Conservation (phyloP, 2,888 invertebrate species). For the Xylophagus ater region DNA sequence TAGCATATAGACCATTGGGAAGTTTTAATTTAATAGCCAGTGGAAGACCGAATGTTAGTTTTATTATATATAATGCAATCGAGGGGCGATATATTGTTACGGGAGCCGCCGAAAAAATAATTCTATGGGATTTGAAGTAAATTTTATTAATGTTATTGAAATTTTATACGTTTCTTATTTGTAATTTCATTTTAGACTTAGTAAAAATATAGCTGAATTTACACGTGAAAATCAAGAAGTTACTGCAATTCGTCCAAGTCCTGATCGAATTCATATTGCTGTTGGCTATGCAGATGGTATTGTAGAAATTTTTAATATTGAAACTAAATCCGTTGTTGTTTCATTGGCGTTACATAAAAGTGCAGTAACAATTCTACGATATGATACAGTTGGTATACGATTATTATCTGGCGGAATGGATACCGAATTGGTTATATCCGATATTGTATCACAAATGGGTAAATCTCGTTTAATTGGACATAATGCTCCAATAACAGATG, state of each 20-base stretch:
- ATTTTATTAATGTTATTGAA: conserved; percentile 37
- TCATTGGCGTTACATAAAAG: conserved; percentile 71
- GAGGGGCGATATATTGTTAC: conserved; percentile 78
- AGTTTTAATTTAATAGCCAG: conserved; percentile 82
- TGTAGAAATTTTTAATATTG: conserved; percentile 71
- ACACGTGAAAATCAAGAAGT: conserved; percentile 72
- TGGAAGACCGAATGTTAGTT: conserved; percentile 64
- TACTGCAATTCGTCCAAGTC: conserved; percentile 62
- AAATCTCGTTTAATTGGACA: conserved; percentile 83
- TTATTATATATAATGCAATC: conserved; percentile 63
- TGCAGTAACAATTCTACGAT: conserved; percentile 69
- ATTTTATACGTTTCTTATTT: no score
- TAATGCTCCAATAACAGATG: conserved; percentile 77
- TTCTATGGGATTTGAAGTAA: conserved; percentile 87
- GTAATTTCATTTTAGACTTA: conserved; percentile 26
- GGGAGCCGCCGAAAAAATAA: conserved; percentile 88
- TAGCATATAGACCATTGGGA: conserved; percentile 72
- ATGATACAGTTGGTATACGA: conserved; percentile 71
- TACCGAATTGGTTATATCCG: conserved; percentile 89
- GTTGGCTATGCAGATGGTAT: conserved; percentile 88
- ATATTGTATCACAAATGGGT: conserved; percentile 85
- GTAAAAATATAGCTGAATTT: conserved; percentile 58
- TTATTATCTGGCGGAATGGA: conserved; percentile 83
- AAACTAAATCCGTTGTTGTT: conserved; percentile 57
- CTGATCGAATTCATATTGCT: conserved; percentile 68